Evolutionary conservation across 2,888 invertebrate genomes (phyloP), one percentile per base, ranked within the genome.

Genomic region (Drosophila cyrtoloma): DNA sequence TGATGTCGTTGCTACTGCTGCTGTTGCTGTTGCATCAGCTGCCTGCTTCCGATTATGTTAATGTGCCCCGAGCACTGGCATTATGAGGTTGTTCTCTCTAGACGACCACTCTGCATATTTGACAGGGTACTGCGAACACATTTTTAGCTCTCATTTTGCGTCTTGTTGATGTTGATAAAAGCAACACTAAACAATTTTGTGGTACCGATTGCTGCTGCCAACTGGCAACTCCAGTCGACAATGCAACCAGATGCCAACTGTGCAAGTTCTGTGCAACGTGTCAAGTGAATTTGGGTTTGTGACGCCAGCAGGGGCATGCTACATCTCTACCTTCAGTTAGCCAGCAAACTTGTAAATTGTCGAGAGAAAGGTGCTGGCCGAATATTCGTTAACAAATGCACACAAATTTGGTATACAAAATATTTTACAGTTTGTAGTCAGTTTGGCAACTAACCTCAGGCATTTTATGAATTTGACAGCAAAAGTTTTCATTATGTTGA

Each of bases 31-130:
- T 67, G 65, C 60, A 63, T 72, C 68, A 73, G 79, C 70, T 68
- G 75, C 83, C 75, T 63, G 74, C 76, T 72, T 72, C 84, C 88
- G 86, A 86, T 86, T 86, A 86, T 86, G 86, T 86, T 86, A 86
- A 86, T 86, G 84, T 79, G 84, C 78, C 86, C 89, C 59, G 75
- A 80, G 86, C 84, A 72, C 78, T 83, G 66, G 76, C 84, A 82
- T 88, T 86, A 86, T 86, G 83, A 86, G 84, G 89, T 82, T 88
- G 86, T 82, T 81, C 84, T 57, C 72, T 64, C 67, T 72, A 81
- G 81, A 81, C 81, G 83, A 79, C 81, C 87, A 86, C 88, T 86
- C 79, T 86, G 84, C 84, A 86, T 81, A 86, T 86, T 86, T 88
- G 86, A 75, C 79, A 72, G 66, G 26, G 78, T 62, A 67, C 70